Base-by-base conservation (phyloP, 2,888 invertebrate genomes). In the Tribolium freemani region DNA sequence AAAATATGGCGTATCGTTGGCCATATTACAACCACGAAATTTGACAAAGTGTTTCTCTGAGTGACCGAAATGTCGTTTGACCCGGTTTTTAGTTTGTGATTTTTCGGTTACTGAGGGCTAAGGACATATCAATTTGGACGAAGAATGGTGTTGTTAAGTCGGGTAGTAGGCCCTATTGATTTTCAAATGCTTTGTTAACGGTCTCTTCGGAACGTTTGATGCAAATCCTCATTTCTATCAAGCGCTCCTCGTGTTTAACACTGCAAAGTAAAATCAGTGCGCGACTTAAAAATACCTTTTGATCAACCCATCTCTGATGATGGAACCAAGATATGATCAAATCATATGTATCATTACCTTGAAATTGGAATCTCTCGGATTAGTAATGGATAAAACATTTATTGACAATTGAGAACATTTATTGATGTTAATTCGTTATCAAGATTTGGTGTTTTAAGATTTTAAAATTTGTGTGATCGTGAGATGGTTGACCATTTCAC, bases 111-210 rank as follows among this genome's bases (percentile, higher is more conserved):
- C 69, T 53, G 16, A 63, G 69, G 69, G 66, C 58, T 46, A 11
- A 38, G 20, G 56, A 72, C 72, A 73, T 71, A 71, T 73, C 69
- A 71, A 63, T 68, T 66, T 54, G 13, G 66, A 70, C 58, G 13
- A 64, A 8, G 63, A 11, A 20, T 8, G 74, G 75, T 76, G 68
- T 73, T 75, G 78, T 83, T 81, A 79, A 79, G 79, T 78, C 78
- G 79, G 77, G 83, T 82, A 81, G 77, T 78, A 83, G 84, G 84
- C 84, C 84, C 84, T 84, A 83, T 82, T 82, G 83, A 78, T 82
- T 82, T 81, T 80, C 75, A 72, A 73, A 72, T 77, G 72, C 71
- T 45, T 4, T 66, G 67, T 73, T 72, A 53, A 69, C 67, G 9
- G 30, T 54, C 61, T 73, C 66, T 61, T 31, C 51, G 70, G 74